Evolutionary conservation across 1,140 invertebrate species (phyloP).

Genomic region (Lepidostoma basale): DNA sequence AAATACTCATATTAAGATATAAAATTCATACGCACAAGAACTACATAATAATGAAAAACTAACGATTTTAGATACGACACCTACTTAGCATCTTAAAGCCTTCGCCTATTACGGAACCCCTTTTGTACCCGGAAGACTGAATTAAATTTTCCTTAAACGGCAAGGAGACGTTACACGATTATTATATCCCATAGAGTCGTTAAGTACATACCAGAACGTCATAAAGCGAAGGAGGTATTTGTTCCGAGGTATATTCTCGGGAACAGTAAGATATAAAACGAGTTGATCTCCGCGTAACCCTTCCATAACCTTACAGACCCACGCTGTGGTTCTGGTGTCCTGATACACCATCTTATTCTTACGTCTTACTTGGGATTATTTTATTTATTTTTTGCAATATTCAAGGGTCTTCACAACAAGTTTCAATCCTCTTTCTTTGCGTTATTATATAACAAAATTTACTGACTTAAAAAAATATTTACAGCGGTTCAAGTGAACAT

Average conservation of each 20-base stretch:
- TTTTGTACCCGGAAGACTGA: slow-evolving; percentile 29
- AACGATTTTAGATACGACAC: too few species aligned
- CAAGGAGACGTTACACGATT: slow-evolving; percentile 35
- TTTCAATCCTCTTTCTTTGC: too few species aligned
- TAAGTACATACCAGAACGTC: slow-evolving; percentile 35
- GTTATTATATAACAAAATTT: too few species aligned
- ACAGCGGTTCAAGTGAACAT: too few species aligned
- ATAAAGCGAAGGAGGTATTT: slow-evolving; percentile 35
- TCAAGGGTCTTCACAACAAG: too few species aligned
- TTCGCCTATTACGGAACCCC: not conserved
- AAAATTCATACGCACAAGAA: too few species aligned
- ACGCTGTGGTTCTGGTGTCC: slow-evolving; percentile 25
- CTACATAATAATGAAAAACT: not conserved
- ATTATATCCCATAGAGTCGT: slow-evolving; percentile 35
- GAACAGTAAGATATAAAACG: slow-evolving; percentile 34
- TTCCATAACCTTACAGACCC: slow-evolving; percentile 29
- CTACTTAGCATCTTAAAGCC: not conserved
- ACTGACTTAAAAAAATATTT: too few species aligned
- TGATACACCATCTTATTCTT: slow-evolving; percentile 28
- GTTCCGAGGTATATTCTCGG: slow-evolving; percentile 26
- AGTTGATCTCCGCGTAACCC: slow-evolving; percentile 36
- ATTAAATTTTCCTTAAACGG: slow-evolving; percentile 39
- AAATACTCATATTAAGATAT: too few species aligned
- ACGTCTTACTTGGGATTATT: slow-evolving; percentile 17
- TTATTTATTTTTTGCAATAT: too few species aligned